phyloP scores from a whole-genome alignment of 2,888 invertebrate genomes.

The Drosophila ezoana region DNA sequence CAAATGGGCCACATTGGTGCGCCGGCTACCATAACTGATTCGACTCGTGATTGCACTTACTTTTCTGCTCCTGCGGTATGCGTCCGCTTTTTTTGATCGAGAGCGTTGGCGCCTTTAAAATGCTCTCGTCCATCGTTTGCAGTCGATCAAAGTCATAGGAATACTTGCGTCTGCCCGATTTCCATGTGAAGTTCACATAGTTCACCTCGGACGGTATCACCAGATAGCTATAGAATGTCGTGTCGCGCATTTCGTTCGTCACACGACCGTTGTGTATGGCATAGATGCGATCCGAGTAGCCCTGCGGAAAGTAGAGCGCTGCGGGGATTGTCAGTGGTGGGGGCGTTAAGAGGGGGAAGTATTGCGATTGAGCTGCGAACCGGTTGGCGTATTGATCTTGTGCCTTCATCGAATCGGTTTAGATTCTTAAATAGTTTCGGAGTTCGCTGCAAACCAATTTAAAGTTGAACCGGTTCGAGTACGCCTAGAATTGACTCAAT shows the following conservation, averaged over 20 bases:
- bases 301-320: constrained; percentile 82
- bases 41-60: constrained; percentile 85
- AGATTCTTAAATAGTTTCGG: no score
- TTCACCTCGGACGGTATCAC: constrained; percentile 96
- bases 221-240: constrained; percentile 94
- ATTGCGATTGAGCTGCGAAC: background rate
- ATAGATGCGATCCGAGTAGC: constrained; percentile 87
- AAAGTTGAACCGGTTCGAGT: background rate
- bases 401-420: no score
- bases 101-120: constrained; percentile 93
- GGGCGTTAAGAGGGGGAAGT: background rate
- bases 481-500: no score
- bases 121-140: constrained; percentile 93
- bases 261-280: constrained; percentile 95
- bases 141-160: constrained; percentile 94
- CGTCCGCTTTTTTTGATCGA: constrained; percentile 94
- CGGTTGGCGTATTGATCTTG: background rate
- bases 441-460: background rate
- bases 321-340: constrained; percentile 1
- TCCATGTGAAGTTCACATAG: constrained; percentile 96
- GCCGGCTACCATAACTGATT: constrained; percentile 9
- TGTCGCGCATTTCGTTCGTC: constrained; percentile 93
- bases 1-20: constrained; percentile 20
- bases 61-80: constrained; percentile 94
- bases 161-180: constrained; percentile 92